phyloP scores from a whole-genome alignment of 1,140 invertebrate species.

The Lamellibrachia luymesi region DNA sequence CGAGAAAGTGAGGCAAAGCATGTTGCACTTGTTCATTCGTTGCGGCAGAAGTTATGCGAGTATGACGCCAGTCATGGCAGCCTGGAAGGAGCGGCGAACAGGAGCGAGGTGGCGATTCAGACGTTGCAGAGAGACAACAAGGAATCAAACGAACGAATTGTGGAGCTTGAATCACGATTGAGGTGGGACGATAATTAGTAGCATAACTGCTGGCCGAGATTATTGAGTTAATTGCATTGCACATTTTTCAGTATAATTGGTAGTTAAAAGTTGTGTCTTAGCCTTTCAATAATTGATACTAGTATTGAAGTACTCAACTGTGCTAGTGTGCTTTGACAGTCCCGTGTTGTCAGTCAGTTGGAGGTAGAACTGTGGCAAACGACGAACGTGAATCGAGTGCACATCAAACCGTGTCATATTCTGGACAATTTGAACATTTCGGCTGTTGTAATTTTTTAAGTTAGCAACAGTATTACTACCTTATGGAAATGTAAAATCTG shows the following conservation, averaged over 20 bases:
- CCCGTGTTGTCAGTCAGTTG: neutral
- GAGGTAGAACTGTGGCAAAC: neutral
- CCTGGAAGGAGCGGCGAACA: slow-evolving; percentile 45
- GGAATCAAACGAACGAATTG: slow-evolving; percentile 45
- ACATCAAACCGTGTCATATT: neutral
- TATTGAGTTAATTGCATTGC: neutral
- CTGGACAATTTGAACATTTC: neutral
- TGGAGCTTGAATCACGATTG: slow-evolving; percentile 44
- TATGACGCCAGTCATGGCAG: slow-evolving; percentile 44
- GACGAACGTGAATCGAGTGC: neutral
- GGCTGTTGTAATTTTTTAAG: neutral
- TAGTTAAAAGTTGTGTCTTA: neutral
- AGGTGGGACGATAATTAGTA: neutral
- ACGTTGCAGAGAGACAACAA: slow-evolving; percentile 49
- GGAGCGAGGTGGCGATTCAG: slow-evolving; percentile 50
- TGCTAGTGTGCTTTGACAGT: neutral
- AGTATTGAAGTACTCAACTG: neutral
- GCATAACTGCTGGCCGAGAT: neutral
- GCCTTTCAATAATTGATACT: neutral
- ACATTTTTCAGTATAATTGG: neutral
- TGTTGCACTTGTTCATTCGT: slow-evolving; percentile 39
- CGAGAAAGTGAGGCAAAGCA: slow-evolving; percentile 45
- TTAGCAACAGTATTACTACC: neutral
- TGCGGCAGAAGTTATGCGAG: slow-evolving; percentile 45
- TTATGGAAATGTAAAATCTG: neutral